These are phyloP conservation scores for Caracal caracal DNA, from an alignment of 2,113 vertebrate genomes.

Conservation along the genomic window DNA sequence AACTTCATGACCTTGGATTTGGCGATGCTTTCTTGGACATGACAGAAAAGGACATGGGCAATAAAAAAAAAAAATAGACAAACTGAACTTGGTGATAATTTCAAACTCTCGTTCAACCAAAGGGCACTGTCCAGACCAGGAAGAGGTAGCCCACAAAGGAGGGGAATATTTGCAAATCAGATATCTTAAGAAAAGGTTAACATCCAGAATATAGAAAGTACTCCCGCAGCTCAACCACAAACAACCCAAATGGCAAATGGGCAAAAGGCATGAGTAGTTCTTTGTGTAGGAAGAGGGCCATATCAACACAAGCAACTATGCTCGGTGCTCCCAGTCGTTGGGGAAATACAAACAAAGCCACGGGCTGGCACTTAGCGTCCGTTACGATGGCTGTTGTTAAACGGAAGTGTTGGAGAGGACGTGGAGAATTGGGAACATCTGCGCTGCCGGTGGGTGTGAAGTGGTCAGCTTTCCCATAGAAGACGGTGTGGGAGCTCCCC, in stretches of 20 bases:
- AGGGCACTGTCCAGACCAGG: too few species aligned
- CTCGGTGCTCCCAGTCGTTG: not conserved
- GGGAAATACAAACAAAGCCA: not conserved
- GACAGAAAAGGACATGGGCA: not conserved
- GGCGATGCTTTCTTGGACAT: not conserved
- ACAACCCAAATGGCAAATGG: not conserved
- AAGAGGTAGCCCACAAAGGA: not conserved
- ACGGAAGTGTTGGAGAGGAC: not conserved
- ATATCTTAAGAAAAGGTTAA: fast-evolving
- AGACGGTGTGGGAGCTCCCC: fast-evolving
- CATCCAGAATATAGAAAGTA: not conserved
- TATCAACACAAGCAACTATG: not conserved
- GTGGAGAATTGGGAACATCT: fast-evolving
- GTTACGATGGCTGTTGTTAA: not conserved
- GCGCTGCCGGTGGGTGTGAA: fast-evolving
- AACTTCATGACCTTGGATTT: not conserved
- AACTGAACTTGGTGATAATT: not conserved
- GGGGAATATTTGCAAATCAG: fast-evolving
- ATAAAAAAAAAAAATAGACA: not conserved
- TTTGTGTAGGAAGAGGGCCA: not conserved
- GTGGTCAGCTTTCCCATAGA: fast-evolving
- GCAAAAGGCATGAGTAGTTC: not conserved
- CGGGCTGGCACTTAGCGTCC: fast-evolving
- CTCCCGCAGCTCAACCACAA: fast-evolving
- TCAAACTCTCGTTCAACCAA: not conserved